phyloP scores from a whole-genome alignment of 2,113 vertebrate genomes.

The Thalassarche chlororhynchos region DNA sequence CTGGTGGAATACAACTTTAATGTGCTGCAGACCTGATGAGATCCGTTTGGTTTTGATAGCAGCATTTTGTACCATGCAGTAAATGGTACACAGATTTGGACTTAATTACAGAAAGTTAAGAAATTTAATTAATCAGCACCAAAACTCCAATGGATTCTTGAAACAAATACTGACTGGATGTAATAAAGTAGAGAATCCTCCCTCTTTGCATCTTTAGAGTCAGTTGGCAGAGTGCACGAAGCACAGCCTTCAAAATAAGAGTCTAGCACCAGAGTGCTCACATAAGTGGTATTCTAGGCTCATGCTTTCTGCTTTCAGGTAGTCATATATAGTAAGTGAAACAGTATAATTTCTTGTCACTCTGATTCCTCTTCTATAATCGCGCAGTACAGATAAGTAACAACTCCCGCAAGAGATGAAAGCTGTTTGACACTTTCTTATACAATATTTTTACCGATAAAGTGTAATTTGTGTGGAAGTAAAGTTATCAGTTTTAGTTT shows the following conservation, averaged over 20 bases:
- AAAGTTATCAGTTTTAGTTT: neutral
- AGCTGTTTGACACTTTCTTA: neutral
- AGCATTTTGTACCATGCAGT: neutral
- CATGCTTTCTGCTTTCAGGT: neutral
- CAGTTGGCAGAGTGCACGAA: neutral
- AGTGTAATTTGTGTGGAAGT: neutral
- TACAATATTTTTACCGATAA: neutral
- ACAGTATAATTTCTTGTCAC: neutral
- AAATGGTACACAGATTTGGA: conserved; percentile 24
- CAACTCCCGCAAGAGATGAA: neutral
- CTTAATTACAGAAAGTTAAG: conserved; percentile 25
- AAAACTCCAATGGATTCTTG: conserved; percentile 3
- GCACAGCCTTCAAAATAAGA: conserved; percentile 48
- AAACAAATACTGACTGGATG: conserved; percentile 5
- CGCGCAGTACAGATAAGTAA: neutral
- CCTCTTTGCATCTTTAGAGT: conserved; percentile 10
- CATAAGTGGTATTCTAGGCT: neutral
- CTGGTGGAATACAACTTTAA: conserved; percentile 49
- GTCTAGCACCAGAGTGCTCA: neutral
- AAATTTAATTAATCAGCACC: conserved; percentile 5
- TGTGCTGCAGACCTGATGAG: conserved; percentile 56
- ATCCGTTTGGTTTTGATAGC: conserved; percentile 56
- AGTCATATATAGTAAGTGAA: neutral
- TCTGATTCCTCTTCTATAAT: neutral
- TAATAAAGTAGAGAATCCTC: conserved; percentile 49